Evolutionary conservation across 2,797 vertebrate genomes (phyloP).

Genomic region (Microctenopoma lineatum): DNA sequence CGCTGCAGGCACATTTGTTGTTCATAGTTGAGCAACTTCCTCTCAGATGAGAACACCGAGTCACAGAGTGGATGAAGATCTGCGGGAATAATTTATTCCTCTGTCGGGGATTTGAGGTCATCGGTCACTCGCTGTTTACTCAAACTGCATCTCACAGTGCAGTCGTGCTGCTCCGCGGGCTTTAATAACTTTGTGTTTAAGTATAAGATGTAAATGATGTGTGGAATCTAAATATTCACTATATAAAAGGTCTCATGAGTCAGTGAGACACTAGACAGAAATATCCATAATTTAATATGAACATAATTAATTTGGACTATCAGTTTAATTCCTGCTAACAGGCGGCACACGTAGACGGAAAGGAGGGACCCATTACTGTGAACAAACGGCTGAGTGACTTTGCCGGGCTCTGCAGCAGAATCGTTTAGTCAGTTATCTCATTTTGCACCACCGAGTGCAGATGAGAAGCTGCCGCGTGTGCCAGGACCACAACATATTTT

Average conservation of each 20-base stretch:
- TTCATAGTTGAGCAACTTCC: not conserved
- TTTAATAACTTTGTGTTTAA: not conserved
- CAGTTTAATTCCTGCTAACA: conserved; percentile 26
- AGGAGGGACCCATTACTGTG: conserved; percentile 25
- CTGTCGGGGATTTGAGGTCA: not conserved
- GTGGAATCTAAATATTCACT: not conserved
- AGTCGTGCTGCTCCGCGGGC: not conserved
- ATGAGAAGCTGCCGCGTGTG: conserved; percentile 6
- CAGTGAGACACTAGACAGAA: not conserved
- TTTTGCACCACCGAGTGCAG: conserved; percentile 6
- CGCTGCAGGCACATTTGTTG: not conserved
- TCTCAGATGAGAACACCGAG: not conserved
- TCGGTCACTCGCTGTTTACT: not conserved
- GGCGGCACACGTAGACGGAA: not conserved
- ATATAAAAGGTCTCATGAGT: not conserved
- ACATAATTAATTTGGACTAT: conserved; percentile 39
- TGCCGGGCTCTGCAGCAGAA: conserved; percentile 7
- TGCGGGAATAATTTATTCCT: not conserved
- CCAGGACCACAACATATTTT: not conserved
- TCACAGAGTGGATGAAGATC: not conserved
- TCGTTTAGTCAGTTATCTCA: conserved; percentile 29
- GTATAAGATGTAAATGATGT: not conserved
- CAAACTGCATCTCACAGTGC: not conserved
- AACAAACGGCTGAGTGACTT: conserved; percentile 32
- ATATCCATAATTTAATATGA: conserved; percentile 17